Percentiles rank a stretch among this genome's conserved stretches.
Evolutionary conservation across 2,888 invertebrate species (phyloP).

Genomic region (Poecilobothrus nobilitatus): DNA sequence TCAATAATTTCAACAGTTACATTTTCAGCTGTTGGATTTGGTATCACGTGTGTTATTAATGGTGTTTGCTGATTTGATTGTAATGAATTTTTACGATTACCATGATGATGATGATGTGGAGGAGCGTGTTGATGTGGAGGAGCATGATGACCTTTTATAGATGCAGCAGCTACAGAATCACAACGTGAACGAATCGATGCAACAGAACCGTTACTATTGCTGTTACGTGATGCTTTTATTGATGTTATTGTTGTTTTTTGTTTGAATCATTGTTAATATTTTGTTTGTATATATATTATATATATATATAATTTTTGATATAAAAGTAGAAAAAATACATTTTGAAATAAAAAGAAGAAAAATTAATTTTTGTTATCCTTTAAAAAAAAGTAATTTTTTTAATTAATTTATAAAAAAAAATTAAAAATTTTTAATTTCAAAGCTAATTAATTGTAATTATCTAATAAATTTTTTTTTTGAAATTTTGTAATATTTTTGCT

Average conservation of each 20-base stretch:
- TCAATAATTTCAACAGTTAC: slow-evolving; percentile 72
- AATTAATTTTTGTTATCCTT: not conserved
- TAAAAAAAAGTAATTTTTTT: not conserved
- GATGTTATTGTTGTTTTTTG: slow-evolving; percentile 33
- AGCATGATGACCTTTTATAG: slow-evolving; percentile 27
- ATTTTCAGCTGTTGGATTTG: slow-evolving; percentile 51
- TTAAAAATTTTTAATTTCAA: not conserved
- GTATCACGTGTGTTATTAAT: slow-evolving; percentile 38
- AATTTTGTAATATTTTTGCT: too few relatives aligned
- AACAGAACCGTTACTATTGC: slow-evolving; percentile 65
- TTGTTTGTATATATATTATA: too few relatives aligned
- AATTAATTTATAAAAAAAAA: not conserved
- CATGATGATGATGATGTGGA: not conserved
- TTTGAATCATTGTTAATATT: not conserved
- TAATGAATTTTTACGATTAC: slow-evolving; percentile 23
- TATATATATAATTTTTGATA: too few relatives aligned
- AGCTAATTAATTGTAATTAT: not conserved
- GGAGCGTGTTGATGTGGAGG: not conserved
- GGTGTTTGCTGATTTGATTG: slow-evolving; percentile 35
- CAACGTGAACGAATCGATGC: slow-evolving; percentile 60
- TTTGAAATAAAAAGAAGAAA: slow-evolving; percentile 10
- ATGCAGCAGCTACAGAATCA: slow-evolving; percentile 38
- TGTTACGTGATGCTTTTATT: slow-evolving; percentile 63
- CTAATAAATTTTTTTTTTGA: not conserved
- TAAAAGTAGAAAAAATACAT: slow-evolving; percentile 9